A percentile compares a stretch with the other conserved stretches of the same genome.
Conservation (phyloP, 2,888 invertebrate species). For the Gastracanthus pulcherrimus region DNA sequence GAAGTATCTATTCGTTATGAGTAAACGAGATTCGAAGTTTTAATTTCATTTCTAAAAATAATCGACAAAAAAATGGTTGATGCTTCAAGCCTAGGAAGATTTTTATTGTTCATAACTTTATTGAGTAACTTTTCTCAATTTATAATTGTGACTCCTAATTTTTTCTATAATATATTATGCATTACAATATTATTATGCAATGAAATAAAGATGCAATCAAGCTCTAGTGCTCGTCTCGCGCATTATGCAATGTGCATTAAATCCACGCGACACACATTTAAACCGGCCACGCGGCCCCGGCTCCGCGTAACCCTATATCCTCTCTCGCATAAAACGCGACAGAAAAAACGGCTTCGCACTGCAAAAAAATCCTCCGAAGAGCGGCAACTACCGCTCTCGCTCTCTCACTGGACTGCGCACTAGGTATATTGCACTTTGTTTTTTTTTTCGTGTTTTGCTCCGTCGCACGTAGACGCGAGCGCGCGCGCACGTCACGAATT, state of each 20-base stretch:
- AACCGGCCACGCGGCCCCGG: background rate
- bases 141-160: no score
- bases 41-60: background rate
- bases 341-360: background rate
- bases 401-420: background rate
- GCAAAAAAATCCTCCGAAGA: background rate
- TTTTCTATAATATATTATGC: no score
- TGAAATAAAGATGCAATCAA: slow-evolving; percentile 25
- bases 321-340: no score
- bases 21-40: slow-evolving; percentile 8
- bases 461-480: background rate
- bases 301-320: no score
- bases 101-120: no score
- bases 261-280: slow-evolving; percentile 12
- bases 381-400: background rate
- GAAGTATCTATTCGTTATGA: background rate
- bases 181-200: no score
- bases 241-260: slow-evolving; percentile 38
- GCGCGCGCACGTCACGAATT: background rate
- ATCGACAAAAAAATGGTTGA: background rate
- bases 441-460: background rate
- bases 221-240: background rate
- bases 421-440: no score
- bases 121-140: no score
- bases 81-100: background rate